Evolutionary conservation across 2,888 invertebrate genomes (phyloP), one percentile per base, ranked within the genome.

Genomic region (Caenorhabditis sulstoni): DNA sequence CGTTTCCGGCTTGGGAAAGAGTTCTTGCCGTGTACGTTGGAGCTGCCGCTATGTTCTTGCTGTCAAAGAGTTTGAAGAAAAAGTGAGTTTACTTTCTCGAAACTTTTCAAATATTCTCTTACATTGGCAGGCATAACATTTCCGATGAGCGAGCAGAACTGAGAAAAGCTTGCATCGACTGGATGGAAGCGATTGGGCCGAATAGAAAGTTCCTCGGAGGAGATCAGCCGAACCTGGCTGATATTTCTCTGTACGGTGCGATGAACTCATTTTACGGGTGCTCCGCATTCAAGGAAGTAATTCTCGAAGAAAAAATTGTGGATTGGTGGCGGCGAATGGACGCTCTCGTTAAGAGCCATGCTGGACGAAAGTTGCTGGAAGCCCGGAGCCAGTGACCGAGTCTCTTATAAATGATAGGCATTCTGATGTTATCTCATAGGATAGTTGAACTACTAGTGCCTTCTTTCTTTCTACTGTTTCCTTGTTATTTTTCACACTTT

Each of bases 21-120:
- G 91, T 93, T 55, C 90, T 96, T 41, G 95, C 97, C 91, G 94
- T 98, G 0, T 96, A 97, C 90, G 94, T 95, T 0, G 98, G 98
- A 3, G 95, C 98, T 0, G 92, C 93, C 5, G 97, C 95, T 0
- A 99, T 99, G 98, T 97, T 94, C 93, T 90, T 95, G 37, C 94
- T 99, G 84, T 94, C 95, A 0, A 97, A 96, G 91, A 92, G 94
- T 79, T 92, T 99, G 12, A 96, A 96, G 90, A 94, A 94, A 87
- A 94, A 93, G 94, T 94, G 91, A 50, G 57, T 52, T 49, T 1
- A 23, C 45, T 11, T n/a, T 29, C 7, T 29, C 29, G 9, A 53
- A 8, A 22, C 41, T 5, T 23, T 23, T 47, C 45, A n/a, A n/a
- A n/a, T n/a, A n/a, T n/a, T n/a, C n/a, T n/a, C n/a, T n/a, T 47